These are phyloP conservation scores for Hyperoplus immaculatus DNA, from an alignment of 2,797 vertebrate species.

Conservation along the genomic window DNA sequence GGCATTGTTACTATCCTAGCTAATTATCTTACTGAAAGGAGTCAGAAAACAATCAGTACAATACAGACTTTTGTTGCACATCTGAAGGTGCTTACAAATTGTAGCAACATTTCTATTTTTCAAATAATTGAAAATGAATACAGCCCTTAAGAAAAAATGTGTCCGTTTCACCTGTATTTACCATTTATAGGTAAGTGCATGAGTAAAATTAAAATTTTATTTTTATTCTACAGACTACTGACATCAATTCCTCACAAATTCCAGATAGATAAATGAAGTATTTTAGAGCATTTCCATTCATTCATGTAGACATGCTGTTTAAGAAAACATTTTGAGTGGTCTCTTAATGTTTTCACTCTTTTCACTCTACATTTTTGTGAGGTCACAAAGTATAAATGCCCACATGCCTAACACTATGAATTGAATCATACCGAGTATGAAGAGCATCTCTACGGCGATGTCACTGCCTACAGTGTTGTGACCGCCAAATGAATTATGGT, in stretches of 20 bases:
- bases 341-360: no score
- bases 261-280: no score
- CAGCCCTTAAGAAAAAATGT: no score
- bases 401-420: no score
- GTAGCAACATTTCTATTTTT: background rate
- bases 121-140: background rate
- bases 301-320: no score
- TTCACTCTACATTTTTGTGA: background rate
- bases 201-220: no score
- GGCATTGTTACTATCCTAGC: constrained; percentile 11
- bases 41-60: background rate
- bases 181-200: no score
- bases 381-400: background rate
- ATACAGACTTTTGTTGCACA: background rate
- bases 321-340: no score
- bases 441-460: constrained; percentile 96
- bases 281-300: no score
- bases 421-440: constrained; percentile 91
- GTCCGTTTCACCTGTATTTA: no score
- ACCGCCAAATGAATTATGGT: constrained; percentile 82
- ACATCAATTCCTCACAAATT: no score
- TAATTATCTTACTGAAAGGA: constrained; percentile 13
- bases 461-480: constrained; percentile 93
- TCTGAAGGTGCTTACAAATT: background rate
- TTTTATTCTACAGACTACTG: no score